Evolutionary conservation across 2,113 vertebrate genomes (phyloP), one percentile per base, ranked within the genome.

Genomic region (Platycercus adscitus): DNA sequence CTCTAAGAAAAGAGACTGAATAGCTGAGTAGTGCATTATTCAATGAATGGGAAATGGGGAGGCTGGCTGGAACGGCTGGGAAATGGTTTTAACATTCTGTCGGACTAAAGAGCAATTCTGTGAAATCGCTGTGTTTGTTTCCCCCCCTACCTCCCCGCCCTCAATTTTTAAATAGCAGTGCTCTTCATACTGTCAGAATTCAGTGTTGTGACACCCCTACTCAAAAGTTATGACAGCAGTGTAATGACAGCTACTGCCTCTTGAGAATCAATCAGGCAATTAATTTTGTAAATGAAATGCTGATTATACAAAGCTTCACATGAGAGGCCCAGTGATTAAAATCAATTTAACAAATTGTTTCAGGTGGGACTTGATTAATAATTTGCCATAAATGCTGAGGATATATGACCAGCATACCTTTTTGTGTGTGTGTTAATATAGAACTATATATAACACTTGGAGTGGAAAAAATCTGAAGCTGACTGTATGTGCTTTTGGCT

Each of bases 211-310:
- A 98, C 98, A 98, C 98, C 97, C 98, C 98, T 97, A 92, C 97
- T 98, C 98, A 98, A 98, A 97, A 98, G 98, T 98, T 97, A 97
- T 98, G 98, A 98, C 98, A 98, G 98, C 96, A 95, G 97, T 95
- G 96, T 98, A 97, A 97, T 98, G 98, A 98, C 97, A 98, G 98
- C 98, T 96, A 94, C 98, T 98, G 97, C 97, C 98, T 98, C 98
- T 97, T 76, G 98, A 98, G 98, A 98, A 98, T 98, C 98, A 98
- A 98, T 98, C 98, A 98, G 98, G 98, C 98, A 98, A 98, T 98
- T 98, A 98, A 98, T 98, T 98, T 98, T 98, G 98, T 98, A 98
- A 98, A 98, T 98, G 98, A 98, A 98, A 98, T 98, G 98, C 98
- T 98, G 98, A 98, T 98, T 98, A 98, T 98, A 98, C 98, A 98